These are phyloP conservation scores for Brevimyrus niger DNA, from an alignment of 2,113 vertebrate species.

Conservation along the genomic window DNA sequence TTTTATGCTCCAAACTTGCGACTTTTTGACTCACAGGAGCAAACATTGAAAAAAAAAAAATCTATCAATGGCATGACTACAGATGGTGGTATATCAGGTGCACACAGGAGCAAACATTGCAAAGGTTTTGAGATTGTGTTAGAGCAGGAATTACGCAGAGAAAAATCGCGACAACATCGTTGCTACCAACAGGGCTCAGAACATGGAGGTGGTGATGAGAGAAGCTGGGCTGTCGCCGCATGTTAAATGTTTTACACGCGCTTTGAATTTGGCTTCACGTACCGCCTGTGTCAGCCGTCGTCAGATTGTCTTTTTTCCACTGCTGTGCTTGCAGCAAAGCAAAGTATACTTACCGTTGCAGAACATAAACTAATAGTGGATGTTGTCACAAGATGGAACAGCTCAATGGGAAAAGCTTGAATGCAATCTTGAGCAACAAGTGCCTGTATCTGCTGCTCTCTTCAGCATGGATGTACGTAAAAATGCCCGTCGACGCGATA, in stretches of 20 bases:
- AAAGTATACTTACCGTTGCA: conserved; percentile 8
- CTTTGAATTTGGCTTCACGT: conserved; percentile 3
- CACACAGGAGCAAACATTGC: background rate
- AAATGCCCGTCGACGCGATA: conserved; percentile 20
- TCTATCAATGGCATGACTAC: no score
- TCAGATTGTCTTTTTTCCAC: conserved; percentile 14
- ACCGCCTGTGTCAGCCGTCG: conserved; percentile 1
- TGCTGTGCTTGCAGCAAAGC: conserved; percentile 4
- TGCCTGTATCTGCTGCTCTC: background rate
- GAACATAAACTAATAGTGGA: conserved; percentile 19
- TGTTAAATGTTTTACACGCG: conserved; percentile 20
- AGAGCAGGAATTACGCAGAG: conserved; percentile 13
- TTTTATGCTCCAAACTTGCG: background rate
- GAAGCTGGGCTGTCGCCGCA: background rate
- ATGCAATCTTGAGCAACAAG: conserved; percentile 19
- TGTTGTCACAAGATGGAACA: conserved; percentile 18
- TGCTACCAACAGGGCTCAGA: conserved; percentile 4
- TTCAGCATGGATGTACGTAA: conserved; percentile 10
- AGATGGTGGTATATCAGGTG: no score
- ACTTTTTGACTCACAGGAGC: background rate
- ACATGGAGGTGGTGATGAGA: conserved; percentile 19
- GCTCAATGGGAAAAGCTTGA: conserved; percentile 14
- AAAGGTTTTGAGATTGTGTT: background rate
- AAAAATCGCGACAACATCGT: background rate
- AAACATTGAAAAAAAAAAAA: no score